Evolutionary conservation across 2,888 invertebrate species (phyloP).

Genomic region (Leucophora obtusa): DNA sequence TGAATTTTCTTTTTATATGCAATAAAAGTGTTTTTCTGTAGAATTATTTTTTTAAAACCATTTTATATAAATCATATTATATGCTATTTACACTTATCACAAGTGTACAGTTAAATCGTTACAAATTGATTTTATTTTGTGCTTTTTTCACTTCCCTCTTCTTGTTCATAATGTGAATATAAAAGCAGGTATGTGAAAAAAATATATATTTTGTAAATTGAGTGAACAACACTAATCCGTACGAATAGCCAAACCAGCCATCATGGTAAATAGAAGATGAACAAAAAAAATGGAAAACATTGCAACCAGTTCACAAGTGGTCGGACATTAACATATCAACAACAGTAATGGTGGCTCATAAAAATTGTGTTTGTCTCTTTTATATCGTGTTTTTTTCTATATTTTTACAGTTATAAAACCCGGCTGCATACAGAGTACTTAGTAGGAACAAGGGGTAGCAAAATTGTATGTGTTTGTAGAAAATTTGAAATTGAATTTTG

Average conservation of each 20-base stretch:
- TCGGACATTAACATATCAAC: conserved; percentile 53
- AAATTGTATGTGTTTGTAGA: conserved; percentile 13
- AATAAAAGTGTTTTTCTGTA: neutral
- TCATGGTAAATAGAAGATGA: neutral
- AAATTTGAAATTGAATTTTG: conserved; percentile 49
- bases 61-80: conserved; percentile 48
- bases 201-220: conserved; percentile 49
- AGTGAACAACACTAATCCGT: conserved; percentile 57
- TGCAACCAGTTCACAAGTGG: conserved; percentile 39
- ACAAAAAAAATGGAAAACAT: conserved; percentile 14
- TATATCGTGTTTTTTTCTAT: neutral
- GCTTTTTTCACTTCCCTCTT: neutral
- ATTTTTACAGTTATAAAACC: neutral
- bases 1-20: neutral
- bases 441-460: neutral
- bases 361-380: conserved; percentile 31
- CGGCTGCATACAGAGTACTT: neutral
- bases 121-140: conserved; percentile 63
- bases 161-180: conserved; percentile 37
- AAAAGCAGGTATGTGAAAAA: conserved; percentile 10
- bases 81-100: conserved; percentile 54
- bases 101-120: conserved; percentile 56
- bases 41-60: conserved; percentile 36
- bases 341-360: conserved; percentile 30
- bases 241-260: conserved; percentile 17